These are phyloP conservation scores for Orcinus orca DNA, from an alignment of 2,113 vertebrate species.

Conservation along the genomic window DNA sequence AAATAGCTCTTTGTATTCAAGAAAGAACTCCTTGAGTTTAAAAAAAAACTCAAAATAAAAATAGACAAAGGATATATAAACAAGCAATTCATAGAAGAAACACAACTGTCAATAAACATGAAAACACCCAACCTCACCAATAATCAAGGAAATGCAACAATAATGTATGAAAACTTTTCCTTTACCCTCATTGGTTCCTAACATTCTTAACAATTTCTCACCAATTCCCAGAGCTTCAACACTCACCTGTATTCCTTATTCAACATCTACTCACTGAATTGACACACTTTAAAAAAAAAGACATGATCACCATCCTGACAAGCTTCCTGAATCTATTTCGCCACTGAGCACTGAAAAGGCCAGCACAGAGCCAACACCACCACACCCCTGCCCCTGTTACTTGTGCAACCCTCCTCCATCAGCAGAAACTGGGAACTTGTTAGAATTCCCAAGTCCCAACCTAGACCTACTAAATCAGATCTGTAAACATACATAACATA, in stretches of 20 bases:
- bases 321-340: not conserved
- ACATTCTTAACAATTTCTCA: not conserved
- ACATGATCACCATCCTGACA: not conserved
- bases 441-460: not conserved
- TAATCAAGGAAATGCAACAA: not conserved
- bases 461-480: not conserved
- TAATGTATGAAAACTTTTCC: not conserved
- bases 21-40: not conserved
- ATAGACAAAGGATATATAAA: not conserved
- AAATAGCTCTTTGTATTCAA: not conserved
- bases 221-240: not conserved
- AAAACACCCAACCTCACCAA: not conserved
- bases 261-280: not conserved
- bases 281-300: not conserved
- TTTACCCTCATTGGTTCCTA: not conserved
- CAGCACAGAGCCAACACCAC: not conserved
- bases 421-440: not conserved
- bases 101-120: not conserved
- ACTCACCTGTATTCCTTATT: not conserved
- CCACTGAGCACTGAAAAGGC: not conserved
- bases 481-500: not conserved
- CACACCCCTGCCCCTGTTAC: not conserved
- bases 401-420: not conserved
- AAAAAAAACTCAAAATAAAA: conserved; percentile 43
- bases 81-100: not conserved